Evolutionary conservation across 2,797 vertebrate species (phyloP).

Genomic region (Chrysocyon brachyurus): DNA sequence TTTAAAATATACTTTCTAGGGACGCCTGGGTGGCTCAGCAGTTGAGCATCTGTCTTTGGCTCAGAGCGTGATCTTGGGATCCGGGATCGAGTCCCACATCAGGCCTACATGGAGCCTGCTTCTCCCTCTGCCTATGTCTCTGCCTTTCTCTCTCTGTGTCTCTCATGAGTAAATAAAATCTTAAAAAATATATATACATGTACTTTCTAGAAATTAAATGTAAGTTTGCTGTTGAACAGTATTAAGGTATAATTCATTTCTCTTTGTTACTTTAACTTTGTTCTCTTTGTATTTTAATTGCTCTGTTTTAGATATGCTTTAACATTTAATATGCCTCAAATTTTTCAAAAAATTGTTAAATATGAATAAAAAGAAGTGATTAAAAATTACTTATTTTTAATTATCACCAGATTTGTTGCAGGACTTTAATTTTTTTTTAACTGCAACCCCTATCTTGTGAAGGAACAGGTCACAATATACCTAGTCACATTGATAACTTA

Average conservation of each 20-base stretch:
- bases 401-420: background rate
- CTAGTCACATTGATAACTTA: too few species aligned
- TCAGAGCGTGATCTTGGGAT: too few species aligned
- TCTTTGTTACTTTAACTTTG: background rate
- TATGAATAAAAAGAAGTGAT: background rate
- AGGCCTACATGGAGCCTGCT: too few species aligned
- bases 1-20: background rate
- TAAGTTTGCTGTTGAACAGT: background rate
- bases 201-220: too few species aligned
- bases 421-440: background rate
- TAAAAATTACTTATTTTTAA: conserved; percentile 1
- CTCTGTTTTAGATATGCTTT: background rate
- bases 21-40: too few species aligned
- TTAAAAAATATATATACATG: too few species aligned
- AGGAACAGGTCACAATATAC: background rate
- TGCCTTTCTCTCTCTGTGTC: too few species aligned
- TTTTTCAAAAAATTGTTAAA: conserved; percentile 10
- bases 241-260: background rate
- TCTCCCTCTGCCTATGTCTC: too few species aligned
- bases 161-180: too few species aligned
- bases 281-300: background rate
- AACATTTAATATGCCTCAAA: background rate
- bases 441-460: background rate
- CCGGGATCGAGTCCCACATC: too few species aligned
- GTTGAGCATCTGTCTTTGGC: too few species aligned